Percentiles rank a stretch among this genome's conserved stretches.
These are phyloP conservation scores for Caenorhabditis afra DNA, from an alignment of 2,888 invertebrate genomes.

Conservation along the genomic window DNA sequence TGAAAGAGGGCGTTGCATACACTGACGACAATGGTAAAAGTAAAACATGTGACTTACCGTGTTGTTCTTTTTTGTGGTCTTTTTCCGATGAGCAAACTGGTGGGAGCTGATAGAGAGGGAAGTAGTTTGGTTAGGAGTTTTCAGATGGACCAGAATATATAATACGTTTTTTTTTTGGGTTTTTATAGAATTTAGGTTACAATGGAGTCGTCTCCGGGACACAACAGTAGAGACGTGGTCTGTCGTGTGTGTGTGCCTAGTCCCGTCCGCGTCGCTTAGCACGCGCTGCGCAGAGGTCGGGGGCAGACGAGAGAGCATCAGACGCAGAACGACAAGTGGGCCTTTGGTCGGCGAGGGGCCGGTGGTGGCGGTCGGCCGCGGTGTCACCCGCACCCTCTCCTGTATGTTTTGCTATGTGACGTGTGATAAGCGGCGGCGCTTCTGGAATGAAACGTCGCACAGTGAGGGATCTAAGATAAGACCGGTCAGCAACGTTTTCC, in stretches of 20 bases:
- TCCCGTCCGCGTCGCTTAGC: conserved; percentile 40
- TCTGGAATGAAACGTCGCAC: conserved; percentile 5
- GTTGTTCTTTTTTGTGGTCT: conserved; percentile 2
- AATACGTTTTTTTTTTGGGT: conserved; percentile 31
- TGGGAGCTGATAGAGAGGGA: conserved; percentile 4
- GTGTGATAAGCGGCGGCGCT: conserved; percentile 41
- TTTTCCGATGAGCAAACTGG: neutral
- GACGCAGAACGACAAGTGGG: conserved; percentile 1
- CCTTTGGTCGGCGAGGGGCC: neutral
- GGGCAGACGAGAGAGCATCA: neutral
- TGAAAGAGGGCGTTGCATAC: neutral
- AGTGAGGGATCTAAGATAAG: too few relatives aligned
- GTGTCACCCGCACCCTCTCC: conserved; percentile 4
- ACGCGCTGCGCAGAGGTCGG: conserved; percentile 48
- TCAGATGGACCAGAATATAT: conserved; percentile 1
- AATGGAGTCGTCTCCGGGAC: conserved; percentile 51
- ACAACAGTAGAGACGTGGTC: conserved; percentile 58
- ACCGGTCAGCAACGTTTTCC: neutral
- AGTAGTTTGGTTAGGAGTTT: neutral
- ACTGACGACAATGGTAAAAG: neutral
- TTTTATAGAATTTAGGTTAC: conserved; percentile 25
- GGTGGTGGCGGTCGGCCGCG: conserved; percentile 12
- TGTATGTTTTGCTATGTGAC: conserved; percentile 49
- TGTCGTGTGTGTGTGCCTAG: conserved; percentile 53
- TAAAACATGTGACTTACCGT: conserved; percentile 5